Evolutionary conservation across 2,888 invertebrate species (phyloP).

Genomic region (Drosophila histrio): DNA sequence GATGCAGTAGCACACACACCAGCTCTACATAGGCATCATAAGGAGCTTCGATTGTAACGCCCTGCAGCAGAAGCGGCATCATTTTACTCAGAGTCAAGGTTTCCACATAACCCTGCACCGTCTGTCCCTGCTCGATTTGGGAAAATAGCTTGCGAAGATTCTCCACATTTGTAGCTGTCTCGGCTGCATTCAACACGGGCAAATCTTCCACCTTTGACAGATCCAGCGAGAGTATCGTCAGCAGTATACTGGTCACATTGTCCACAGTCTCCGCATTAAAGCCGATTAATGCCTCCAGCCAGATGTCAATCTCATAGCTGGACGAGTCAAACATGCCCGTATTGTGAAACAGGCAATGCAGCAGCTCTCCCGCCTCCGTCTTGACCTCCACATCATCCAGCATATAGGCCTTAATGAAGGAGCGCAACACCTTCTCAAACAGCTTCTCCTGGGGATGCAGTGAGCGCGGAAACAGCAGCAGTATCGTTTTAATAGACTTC

Average conservation of each 20-base stretch:
- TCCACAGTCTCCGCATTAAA: slow-evolving; percentile 65
- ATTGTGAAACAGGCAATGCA: slow-evolving; percentile 86
- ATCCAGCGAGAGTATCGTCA: slow-evolving; percentile 65
- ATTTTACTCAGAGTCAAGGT: slow-evolving; percentile 82
- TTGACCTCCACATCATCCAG: slow-evolving; percentile 79
- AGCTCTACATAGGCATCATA: slow-evolving; percentile 84
- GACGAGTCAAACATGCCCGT: slow-evolving; percentile 87
- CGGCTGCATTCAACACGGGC: slow-evolving; percentile 35
- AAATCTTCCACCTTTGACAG: slow-evolving; percentile 53
- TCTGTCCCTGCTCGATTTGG: slow-evolving; percentile 83
- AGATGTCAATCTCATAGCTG: slow-evolving; percentile 87
- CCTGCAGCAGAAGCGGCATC: slow-evolving; percentile 81
- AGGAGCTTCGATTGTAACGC: slow-evolving; percentile 69
- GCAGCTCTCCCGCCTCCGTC: slow-evolving; percentile 85
- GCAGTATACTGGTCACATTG: slow-evolving; percentile 73
- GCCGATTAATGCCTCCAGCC: slow-evolving; percentile 85
- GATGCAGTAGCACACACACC: slow-evolving; percentile 80
- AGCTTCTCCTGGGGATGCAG: slow-evolving; percentile 85
- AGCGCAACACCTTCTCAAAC: slow-evolving; percentile 86
- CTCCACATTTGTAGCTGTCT: slow-evolving; percentile 51
- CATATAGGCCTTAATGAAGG: slow-evolving; percentile 86
- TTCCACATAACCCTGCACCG: slow-evolving; percentile 82
- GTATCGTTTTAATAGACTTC: slow-evolving; percentile 83
- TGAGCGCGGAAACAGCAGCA: slow-evolving; percentile 84
- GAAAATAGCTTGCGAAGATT: slow-evolving; percentile 82